A percentile compares a stretch with the other conserved stretches of the same genome.
Conservation (phyloP, 2,797 vertebrate genomes). For the Etheostoma nigrum region DNA sequence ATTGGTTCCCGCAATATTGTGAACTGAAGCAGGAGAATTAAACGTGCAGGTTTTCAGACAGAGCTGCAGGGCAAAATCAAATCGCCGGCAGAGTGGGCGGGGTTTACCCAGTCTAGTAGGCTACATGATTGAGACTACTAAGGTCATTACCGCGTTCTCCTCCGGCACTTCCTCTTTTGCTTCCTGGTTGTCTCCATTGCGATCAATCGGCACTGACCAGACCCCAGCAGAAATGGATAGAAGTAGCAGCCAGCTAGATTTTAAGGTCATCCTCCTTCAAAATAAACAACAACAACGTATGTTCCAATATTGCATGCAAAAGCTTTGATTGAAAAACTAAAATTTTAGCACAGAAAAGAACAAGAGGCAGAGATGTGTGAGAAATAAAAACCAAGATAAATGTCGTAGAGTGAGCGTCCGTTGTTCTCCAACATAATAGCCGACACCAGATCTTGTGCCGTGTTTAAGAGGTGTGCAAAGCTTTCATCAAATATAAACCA, state of each 20-base stretch:
- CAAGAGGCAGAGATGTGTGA: neutral
- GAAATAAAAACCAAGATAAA: neutral
- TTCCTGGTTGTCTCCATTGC: constrained; percentile 69
- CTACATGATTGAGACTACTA: neutral
- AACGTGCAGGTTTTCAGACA: too few relatives aligned
- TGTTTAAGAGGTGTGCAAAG: neutral
- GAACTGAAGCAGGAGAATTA: too few relatives aligned
- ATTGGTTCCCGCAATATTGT: too few relatives aligned
- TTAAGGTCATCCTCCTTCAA: constrained; percentile 75
- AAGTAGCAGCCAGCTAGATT: constrained; percentile 71
- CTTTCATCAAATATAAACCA: neutral
- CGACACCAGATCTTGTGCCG: neutral
- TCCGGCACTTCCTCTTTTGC: constrained; percentile 77
- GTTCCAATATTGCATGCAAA: neutral
- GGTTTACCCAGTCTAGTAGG: too few relatives aligned
- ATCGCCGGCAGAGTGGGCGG: too few relatives aligned
- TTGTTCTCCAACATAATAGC: neutral
- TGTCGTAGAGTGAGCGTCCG: neutral
- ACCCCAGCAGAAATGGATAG: constrained; percentile 70
- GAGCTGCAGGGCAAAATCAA: too few relatives aligned
- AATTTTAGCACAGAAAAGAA: neutral
- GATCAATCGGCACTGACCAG: constrained; percentile 82
- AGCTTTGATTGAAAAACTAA: neutral
- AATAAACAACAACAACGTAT: neutral
- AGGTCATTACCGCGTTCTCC: constrained; percentile 78